Conservation (phyloP, 2,888 invertebrate species). For the Drosophila quinaria region DNA sequence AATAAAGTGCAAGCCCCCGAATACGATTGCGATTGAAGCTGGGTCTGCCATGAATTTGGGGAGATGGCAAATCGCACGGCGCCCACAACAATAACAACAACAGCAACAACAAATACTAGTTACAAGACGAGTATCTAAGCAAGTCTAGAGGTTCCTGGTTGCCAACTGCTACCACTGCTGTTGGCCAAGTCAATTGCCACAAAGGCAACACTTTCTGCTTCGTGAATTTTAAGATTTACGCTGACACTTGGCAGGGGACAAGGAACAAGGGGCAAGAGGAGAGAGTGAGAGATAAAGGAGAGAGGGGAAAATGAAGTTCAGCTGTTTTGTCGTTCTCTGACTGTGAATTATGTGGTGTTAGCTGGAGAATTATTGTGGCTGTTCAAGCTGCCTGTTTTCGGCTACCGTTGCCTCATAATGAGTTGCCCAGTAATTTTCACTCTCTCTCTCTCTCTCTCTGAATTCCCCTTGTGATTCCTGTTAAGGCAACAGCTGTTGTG, state of each 20-base stretch:
- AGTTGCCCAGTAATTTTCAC: constrained; percentile 14
- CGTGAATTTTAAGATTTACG: constrained; percentile 78
- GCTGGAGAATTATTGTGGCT: constrained; percentile 45
- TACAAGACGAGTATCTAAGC: constrained; percentile 25
- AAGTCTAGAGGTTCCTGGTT: constrained; percentile 12
- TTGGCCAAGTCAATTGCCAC: constrained; percentile 69
- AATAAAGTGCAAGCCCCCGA: constrained; percentile 71
- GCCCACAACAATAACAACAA: constrained; percentile 58
- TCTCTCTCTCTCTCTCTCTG: too few relatives aligned
- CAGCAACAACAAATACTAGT: constrained; percentile 35
- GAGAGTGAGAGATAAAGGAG: constrained; percentile 1
- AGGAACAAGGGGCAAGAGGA: neutral
- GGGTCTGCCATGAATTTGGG: neutral
- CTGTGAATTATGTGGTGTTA: constrained; percentile 70
- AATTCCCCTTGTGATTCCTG: neutral
- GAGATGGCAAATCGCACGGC: constrained; percentile 24
- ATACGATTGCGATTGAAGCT: constrained; percentile 16
- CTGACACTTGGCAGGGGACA: constrained; percentile 67
- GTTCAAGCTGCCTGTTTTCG: constrained; percentile 29
- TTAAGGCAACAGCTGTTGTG: constrained; percentile 43
- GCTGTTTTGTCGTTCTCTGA: constrained; percentile 61
- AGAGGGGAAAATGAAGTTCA: constrained; percentile 39
- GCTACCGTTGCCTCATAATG: constrained; percentile 42
- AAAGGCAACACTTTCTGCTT: constrained; percentile 75
- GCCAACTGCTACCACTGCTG: constrained; percentile 31